phyloP scores from a whole-genome alignment of 2,797 vertebrate genomes.

The Vespertilio murinus region DNA sequence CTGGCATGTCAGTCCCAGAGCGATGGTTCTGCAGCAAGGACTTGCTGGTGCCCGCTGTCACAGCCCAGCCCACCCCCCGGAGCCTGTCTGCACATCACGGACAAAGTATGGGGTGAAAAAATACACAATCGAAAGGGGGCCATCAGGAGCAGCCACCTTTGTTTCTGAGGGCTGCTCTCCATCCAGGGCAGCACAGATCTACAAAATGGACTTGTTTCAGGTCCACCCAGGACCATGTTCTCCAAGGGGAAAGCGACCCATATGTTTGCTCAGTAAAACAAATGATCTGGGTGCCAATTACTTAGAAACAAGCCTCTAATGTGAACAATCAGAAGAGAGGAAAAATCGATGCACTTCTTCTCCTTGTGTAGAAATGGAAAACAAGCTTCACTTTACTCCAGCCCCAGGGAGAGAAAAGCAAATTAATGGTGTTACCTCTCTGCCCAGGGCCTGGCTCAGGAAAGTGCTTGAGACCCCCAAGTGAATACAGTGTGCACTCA shows the following conservation, averaged over 20 bases:
- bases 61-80: fast-evolving
- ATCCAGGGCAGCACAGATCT: background rate
- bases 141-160: background rate
- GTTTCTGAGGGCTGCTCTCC: background rate
- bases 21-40: background rate
- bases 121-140: background rate
- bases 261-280: constrained; percentile 65
- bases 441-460: background rate
- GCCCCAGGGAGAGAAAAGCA: constrained; percentile 43
- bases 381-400: constrained; percentile 74
- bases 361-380: constrained; percentile 76
- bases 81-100: background rate
- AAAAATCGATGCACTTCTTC: constrained; percentile 78
- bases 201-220: background rate
- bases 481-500: background rate
- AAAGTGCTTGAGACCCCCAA: background rate
- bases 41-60: background rate
- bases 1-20: background rate
- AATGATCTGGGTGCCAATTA: constrained; percentile 77
- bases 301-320: constrained; percentile 82
- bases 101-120: background rate
- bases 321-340: constrained; percentile 78
- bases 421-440: constrained; percentile 51
- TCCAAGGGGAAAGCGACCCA: background rate
- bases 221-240: background rate